Evolutionary conservation across 2,888 invertebrate genomes (phyloP), one percentile per base, ranked within the genome.

Genomic region (Asteroscopus sphinx): DNA sequence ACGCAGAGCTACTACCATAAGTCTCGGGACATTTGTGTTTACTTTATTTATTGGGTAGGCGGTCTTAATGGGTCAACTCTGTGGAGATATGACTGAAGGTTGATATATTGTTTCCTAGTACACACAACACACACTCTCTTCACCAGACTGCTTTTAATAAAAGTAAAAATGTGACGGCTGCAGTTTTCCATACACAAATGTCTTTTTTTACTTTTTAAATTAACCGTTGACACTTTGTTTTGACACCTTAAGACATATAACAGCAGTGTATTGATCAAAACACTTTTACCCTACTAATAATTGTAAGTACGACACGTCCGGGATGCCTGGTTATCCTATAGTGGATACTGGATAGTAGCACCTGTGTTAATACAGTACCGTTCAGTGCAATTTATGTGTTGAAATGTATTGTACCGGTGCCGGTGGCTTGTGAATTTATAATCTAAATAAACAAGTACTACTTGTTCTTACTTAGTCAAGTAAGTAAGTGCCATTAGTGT

Each of bases 1-100:
- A 79, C 53, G 73, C 76, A 77, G 78, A 55, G 71, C 60, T 68
- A 71, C 77, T 71, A 65, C 75, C 73, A 73, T 84, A 87, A 81
- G 81, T 85, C 81, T 77, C 79, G 70, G 56, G 70, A 76, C 66
- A 76, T 79, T 76, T 80, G 56, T 72, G 59, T 77, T 52, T 68
- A 63, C 58, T 56, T 57, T 75, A 64, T 68, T 70, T 71, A 58
- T 71, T 45, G 44, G 55, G 51, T 53, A 45, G 44, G 54, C 55
- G 64, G 47, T 54, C 36, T 51, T 68, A 73, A 73, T 73, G 71
- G 59, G 46, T 51, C 66, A 69, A 55, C 60, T 35, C 65, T 40
- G 58, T 48, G 32, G 45, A 57, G 65, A 66, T 67, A 66, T 66
- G 59, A 66, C 17, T 41, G 59, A 11, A 33, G 11, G 26, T 36